Percentiles rank a stretch among this genome's conserved stretches.
Evolutionary conservation across 2,797 vertebrate genomes (phyloP).

Genomic region (Miichthys miiuy): DNA sequence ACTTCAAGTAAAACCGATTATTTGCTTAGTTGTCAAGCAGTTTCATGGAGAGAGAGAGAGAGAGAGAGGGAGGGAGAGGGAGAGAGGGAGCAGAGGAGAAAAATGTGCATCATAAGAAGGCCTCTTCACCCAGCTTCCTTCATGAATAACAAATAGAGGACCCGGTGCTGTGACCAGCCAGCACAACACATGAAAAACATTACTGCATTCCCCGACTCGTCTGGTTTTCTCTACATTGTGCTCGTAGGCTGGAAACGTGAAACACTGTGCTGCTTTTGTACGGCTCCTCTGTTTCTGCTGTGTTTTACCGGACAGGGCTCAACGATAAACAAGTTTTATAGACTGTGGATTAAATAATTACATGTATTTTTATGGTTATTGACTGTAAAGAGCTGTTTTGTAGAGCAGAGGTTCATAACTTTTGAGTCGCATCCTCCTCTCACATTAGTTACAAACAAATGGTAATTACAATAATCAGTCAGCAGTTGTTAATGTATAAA

Average conservation of each 20-base stretch:
- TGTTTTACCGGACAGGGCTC: slow-evolving; percentile 19
- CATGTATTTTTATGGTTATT: not conserved
- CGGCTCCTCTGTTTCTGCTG: slow-evolving; percentile 26
- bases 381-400: not conserved
- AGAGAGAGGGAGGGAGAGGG: slow-evolving; percentile 46
- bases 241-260: slow-evolving; percentile 65
- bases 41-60: slow-evolving; percentile 39
- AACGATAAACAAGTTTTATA: slow-evolving; percentile 39
- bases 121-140: slow-evolving; percentile 87
- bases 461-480: not conserved
- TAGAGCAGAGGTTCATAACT: not conserved
- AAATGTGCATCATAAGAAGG: slow-evolving; percentile 83
- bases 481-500: not conserved
- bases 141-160: slow-evolving; percentile 86
- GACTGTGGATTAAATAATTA: slow-evolving; percentile 4
- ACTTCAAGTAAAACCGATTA: slow-evolving; percentile 56
- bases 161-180: slow-evolving; percentile 78
- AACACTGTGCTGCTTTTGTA: slow-evolving; percentile 55
- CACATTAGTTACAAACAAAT: not conserved
- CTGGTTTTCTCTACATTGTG: slow-evolving; percentile 70
- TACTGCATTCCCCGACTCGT: slow-evolving; percentile 79
- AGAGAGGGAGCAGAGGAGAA: slow-evolving; percentile 55
- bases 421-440: not conserved
- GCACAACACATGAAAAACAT: slow-evolving; percentile 86
- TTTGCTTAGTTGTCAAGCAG: slow-evolving; percentile 60